These are phyloP conservation scores for Odontocolon sp. DNA, from an alignment of 2,888 invertebrate species.

Conservation along the genomic window DNA sequence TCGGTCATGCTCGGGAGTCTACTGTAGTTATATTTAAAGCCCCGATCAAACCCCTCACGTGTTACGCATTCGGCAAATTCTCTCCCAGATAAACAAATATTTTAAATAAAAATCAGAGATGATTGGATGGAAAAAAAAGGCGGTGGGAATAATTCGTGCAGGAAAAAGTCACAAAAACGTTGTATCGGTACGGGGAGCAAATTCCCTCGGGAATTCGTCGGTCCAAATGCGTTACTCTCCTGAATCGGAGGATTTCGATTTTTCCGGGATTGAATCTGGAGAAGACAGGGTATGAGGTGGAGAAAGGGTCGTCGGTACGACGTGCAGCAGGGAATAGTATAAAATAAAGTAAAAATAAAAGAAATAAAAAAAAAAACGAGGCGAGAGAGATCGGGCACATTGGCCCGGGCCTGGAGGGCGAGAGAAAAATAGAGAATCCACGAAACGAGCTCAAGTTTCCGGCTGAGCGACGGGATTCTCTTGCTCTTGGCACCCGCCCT, in stretches of 20 bases:
- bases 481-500: not conserved
- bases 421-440: slow-evolving; percentile 45
- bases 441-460: slow-evolving; percentile 39
- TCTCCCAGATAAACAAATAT: slow-evolving; percentile 2
- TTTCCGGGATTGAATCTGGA: slow-evolving; percentile 38
- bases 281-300: slow-evolving; percentile 1
- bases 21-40: too few species aligned
- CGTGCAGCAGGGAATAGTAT: slow-evolving; percentile 13
- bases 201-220: slow-evolving; percentile 48
- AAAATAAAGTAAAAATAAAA: slow-evolving; percentile 22
- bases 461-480: slow-evolving; percentile 27
- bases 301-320: not conserved
- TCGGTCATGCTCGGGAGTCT: too few species aligned
- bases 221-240: slow-evolving; percentile 24
- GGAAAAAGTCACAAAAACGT: not conserved
- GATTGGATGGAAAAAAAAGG: not conserved
- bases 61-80: not conserved
- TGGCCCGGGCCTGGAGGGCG: slow-evolving; percentile 38
- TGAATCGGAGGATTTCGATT: slow-evolving; percentile 6
- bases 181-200: not conserved
- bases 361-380: not conserved
- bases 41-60: too few species aligned
- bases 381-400: slow-evolving; percentile 5
- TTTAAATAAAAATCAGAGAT: slow-evolving; percentile 31
- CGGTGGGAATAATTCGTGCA: not conserved